A percentile compares a stretch with the other conserved stretches of the same genome.
phyloP scores from a whole-genome alignment of 2,888 invertebrate species.

The Cheilosia vernalis region DNA sequence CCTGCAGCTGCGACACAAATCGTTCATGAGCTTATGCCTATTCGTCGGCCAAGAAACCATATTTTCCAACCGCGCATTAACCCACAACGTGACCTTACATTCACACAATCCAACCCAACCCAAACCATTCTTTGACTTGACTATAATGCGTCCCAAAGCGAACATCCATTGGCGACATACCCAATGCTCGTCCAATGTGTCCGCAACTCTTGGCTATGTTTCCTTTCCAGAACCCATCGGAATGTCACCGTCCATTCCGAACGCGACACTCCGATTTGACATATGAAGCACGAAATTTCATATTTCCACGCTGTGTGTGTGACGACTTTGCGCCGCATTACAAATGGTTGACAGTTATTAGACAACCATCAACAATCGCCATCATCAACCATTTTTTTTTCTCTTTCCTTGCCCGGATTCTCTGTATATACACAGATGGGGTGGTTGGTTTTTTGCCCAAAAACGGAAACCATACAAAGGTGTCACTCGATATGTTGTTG shows the following conservation, averaged over 20 bases:
- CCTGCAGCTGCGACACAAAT: slow-evolving; percentile 34
- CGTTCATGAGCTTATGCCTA: slow-evolving; percentile 41
- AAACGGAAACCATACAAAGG: slow-evolving; percentile 75
- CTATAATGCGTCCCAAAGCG: slow-evolving; percentile 39
- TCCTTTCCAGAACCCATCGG: slow-evolving; percentile 47
- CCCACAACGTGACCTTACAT: slow-evolving; percentile 28
- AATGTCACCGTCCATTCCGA: slow-evolving; percentile 20
- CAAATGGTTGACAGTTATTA: slow-evolving; percentile 74
- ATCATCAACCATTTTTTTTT: slow-evolving; percentile 62
- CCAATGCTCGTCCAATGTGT: slow-evolving; percentile 73
- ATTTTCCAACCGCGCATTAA: slow-evolving; percentile 42
- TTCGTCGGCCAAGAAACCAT: slow-evolving; percentile 37
- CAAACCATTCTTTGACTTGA: not conserved
- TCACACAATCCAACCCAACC: too few relatives aligned
- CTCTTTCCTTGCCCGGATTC: not conserved
- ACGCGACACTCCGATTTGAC: slow-evolving; percentile 55
- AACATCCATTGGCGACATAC: slow-evolving; percentile 60
- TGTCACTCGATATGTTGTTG: slow-evolving; percentile 70
- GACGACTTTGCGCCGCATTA: slow-evolving; percentile 61
- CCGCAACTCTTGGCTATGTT: slow-evolving; percentile 57
- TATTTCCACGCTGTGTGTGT: slow-evolving; percentile 45
- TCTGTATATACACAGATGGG: slow-evolving; percentile 27
- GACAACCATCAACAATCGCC: slow-evolving; percentile 67
- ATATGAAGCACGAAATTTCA: slow-evolving; percentile 67
- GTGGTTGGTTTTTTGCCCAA: slow-evolving; percentile 56